phyloP scores from a whole-genome alignment of 2,113 vertebrate species.

The Phalacrocorax pelagicus region DNA sequence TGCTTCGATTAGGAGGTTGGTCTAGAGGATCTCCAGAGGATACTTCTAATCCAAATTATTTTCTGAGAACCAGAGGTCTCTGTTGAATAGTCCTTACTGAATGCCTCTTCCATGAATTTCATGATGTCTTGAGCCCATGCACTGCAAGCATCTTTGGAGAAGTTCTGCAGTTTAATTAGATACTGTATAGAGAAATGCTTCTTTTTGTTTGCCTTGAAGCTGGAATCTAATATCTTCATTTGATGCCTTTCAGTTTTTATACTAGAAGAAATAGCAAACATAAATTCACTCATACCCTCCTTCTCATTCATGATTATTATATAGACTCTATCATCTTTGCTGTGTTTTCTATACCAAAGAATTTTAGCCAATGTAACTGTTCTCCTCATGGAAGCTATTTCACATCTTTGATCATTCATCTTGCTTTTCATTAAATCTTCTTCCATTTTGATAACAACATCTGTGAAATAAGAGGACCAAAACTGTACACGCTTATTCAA shows the following conservation, averaged over 20 bases:
- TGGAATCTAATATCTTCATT: neutral
- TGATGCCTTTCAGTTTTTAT: neutral
- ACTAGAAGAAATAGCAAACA: neutral
- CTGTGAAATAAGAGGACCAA: neutral
- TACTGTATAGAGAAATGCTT: neutral
- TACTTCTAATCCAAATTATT: neutral
- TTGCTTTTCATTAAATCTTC: neutral
- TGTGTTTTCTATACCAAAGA: neutral
- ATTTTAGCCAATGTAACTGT: neutral
- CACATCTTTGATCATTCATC: neutral
- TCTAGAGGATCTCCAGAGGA: neutral
- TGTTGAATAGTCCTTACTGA: neutral
- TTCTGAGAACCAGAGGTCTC: neutral
- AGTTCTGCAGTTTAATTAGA: neutral
- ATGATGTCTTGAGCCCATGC: neutral
- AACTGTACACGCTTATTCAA: neutral
- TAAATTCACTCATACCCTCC: neutral
- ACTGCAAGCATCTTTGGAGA: neutral
- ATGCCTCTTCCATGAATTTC: neutral
- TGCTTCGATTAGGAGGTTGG: neutral
- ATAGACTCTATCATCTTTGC: neutral
- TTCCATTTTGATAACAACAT: neutral
- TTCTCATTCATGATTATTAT: neutral
- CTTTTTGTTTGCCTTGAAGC: neutral
- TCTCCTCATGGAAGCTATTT: neutral